Conservation (phyloP, 2,113 vertebrate genomes). For the Pseudonaja textilis region DNA sequence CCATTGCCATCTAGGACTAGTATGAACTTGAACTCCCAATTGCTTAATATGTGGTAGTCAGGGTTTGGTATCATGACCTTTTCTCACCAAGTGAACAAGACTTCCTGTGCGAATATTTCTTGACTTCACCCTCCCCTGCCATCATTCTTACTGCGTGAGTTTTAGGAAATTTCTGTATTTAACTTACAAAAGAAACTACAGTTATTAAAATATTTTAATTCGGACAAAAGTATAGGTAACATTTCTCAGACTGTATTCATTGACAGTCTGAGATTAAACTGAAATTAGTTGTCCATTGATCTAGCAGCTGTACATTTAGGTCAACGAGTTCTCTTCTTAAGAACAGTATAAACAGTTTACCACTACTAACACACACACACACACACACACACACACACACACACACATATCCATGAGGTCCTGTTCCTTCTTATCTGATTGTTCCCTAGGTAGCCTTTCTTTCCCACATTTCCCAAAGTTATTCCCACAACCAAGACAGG, state of each 20-base stretch:
- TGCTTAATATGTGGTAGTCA: not conserved
- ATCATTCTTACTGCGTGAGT: not conserved
- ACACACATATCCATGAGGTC: not conserved
- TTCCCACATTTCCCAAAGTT: not conserved
- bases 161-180: not conserved
- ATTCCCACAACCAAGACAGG: not conserved
- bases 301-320: not conserved
- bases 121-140: not conserved
- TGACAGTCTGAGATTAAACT: not conserved
- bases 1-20: not conserved
- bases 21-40: not conserved
- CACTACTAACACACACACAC: not conserved
- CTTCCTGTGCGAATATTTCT: not conserved
- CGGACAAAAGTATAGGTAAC: not conserved
- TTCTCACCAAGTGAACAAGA: not conserved
- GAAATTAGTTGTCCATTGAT: not conserved
- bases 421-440: not conserved
- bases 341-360: not conserved
- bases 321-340: not conserved
- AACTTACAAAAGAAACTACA: not conserved
- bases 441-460: not conserved
- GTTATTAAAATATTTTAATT: not conserved
- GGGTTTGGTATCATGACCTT: not conserved
- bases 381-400: no score
- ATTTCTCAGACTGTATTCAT: not conserved